Conservation (phyloP, 2,113 vertebrate species). For the Pyxicephalus adspersus region DNA sequence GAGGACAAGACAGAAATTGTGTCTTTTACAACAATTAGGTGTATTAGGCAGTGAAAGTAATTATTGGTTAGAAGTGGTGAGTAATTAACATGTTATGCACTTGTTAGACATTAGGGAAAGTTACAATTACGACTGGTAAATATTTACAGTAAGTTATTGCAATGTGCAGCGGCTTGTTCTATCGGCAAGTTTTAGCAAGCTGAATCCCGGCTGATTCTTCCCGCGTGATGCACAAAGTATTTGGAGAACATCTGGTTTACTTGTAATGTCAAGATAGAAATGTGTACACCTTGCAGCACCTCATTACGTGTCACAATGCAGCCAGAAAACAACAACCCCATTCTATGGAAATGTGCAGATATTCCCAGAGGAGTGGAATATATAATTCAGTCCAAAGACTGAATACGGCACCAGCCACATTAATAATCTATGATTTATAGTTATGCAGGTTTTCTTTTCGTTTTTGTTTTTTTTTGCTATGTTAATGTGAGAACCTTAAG, state of each 20-base stretch:
- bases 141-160: conserved; percentile 30
- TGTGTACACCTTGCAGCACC: not conserved
- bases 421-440: no score
- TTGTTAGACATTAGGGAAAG: conserved; percentile 36
- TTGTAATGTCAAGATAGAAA: not conserved
- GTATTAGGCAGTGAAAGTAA: conserved; percentile 39
- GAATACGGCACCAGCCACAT: no score
- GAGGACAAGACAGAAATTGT: not conserved
- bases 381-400: no score
- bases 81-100: conserved; percentile 34
- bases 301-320: no score
- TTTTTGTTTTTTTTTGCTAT: no score
- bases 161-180: conserved; percentile 1
- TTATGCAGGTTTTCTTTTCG: no score
- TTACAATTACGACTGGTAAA: conserved; percentile 37
- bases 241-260: conserved; percentile 23
- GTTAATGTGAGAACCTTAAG: no score
- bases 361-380: no score
- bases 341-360: no score
- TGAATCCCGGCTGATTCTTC: conserved; percentile 1
- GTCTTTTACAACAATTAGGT: conserved; percentile 1
- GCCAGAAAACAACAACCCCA: no score
- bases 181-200: conserved; percentile 8
- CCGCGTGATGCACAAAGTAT: not conserved
- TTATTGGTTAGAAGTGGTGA: conserved; percentile 19